Conservation (phyloP, 2,888 invertebrate genomes). For the Brenthis daphne region DNA sequence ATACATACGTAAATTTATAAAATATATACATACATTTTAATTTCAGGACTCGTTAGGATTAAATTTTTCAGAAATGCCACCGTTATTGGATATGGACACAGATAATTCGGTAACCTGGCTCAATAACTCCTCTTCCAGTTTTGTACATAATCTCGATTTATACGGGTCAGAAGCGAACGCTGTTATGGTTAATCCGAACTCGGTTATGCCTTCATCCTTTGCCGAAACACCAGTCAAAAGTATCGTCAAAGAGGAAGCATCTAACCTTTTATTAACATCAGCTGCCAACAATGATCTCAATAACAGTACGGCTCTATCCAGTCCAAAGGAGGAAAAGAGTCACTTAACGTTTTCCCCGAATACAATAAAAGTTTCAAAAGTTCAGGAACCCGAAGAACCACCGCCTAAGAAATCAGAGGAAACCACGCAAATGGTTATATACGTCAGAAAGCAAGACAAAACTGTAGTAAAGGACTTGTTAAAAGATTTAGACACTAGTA, state of each 20-base stretch:
- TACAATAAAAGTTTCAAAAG: conserved; percentile 84
- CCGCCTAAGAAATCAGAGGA: conserved; percentile 66
- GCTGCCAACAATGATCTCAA: conserved; percentile 60
- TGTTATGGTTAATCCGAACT: conserved; percentile 94
- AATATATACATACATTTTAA: conserved; percentile 24
- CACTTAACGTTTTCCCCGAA: conserved; percentile 88
- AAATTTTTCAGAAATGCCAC: conserved; percentile 84
- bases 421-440: conserved; percentile 77
- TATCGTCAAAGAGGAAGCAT: conserved; percentile 75
- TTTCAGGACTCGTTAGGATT: conserved; percentile 83
- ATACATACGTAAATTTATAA: background rate
- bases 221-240: conserved; percentile 76
- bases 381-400: conserved; percentile 64
- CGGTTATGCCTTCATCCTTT: conserved; percentile 91
- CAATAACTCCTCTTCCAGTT: conserved; percentile 83
- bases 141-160: conserved; percentile 86
- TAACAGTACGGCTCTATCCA: conserved; percentile 75
- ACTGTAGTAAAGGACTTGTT: conserved; percentile 85
- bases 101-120: conserved; percentile 83
- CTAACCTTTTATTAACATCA: conserved; percentile 74
- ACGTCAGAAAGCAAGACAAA: conserved; percentile 75
- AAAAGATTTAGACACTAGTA: conserved; percentile 77
- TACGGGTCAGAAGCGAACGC: conserved; percentile 87
- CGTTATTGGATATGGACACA: conserved; percentile 85
- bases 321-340: conserved; percentile 86